Conservation (phyloP, 2,797 vertebrate species). For the Lophotriccus pileatus region DNA sequence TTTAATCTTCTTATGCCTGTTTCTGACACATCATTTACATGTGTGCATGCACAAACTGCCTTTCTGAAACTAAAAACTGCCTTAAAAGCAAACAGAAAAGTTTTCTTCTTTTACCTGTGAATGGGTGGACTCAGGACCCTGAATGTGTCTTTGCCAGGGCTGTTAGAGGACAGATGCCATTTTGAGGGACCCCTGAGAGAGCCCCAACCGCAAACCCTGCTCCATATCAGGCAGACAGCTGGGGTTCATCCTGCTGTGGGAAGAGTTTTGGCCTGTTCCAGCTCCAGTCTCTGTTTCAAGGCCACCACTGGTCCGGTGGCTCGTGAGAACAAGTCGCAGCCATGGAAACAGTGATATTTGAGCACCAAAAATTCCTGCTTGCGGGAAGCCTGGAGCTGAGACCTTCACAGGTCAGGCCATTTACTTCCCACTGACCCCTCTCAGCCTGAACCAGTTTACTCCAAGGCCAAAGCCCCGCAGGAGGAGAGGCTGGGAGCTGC, state of each 20-base stretch:
- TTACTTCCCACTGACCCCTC: not conserved
- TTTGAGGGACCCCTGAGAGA: not conserved
- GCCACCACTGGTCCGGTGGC: not conserved
- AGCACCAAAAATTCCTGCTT: not conserved
- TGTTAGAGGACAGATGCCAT: not conserved
- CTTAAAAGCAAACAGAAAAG: not conserved
- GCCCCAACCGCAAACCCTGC: fast-evolving
- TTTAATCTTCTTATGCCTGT: not conserved
- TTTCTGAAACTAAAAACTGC: not conserved
- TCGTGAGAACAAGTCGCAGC: not conserved
- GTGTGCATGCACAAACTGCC: not conserved
- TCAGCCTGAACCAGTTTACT: not conserved
- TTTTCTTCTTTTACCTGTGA: not conserved
- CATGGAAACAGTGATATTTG: not conserved
- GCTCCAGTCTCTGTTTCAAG: not conserved
- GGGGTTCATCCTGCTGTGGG: not conserved
- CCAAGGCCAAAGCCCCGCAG: not conserved
- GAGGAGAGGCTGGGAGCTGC: not conserved
- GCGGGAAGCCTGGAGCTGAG: not conserved
- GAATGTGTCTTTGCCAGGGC: not conserved
- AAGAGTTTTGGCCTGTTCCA: not conserved
- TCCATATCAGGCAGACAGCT: fast-evolving
- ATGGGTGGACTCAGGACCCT: not conserved
- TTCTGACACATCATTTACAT: conserved; percentile 11
- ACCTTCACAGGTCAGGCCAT: not conserved